Evolutionary conservation across 2,797 vertebrate species (phyloP).

Genomic region (Pachyuromys duprasi): DNA sequence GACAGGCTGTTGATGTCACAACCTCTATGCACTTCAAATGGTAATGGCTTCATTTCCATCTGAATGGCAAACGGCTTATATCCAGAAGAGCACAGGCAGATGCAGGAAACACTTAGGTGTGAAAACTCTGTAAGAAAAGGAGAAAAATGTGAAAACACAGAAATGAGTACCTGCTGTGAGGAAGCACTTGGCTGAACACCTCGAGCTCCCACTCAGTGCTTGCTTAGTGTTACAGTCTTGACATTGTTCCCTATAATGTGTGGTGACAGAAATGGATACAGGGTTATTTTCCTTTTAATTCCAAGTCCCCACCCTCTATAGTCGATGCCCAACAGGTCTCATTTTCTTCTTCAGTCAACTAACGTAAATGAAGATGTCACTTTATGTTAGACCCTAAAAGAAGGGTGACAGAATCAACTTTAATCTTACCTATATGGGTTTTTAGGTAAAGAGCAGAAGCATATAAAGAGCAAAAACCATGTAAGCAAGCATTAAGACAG

Average conservation of each 20-base stretch:
- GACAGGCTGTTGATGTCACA: not conserved
- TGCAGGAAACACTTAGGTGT: not conserved
- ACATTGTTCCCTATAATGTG: not conserved
- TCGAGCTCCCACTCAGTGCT: not conserved
- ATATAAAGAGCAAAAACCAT: slow-evolving; percentile 12
- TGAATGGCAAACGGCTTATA: not conserved
- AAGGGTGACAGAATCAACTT: not conserved
- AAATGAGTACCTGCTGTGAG: not conserved
- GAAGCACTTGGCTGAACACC: not conserved
- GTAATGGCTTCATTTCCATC: not conserved
- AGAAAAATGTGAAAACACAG: not conserved
- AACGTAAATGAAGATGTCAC: not conserved
- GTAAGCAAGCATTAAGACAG: slow-evolving; percentile 8
- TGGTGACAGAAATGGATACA: not conserved
- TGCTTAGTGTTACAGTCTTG: not conserved
- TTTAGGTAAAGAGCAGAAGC: not conserved
- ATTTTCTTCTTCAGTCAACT: slow-evolving; percentile 36
- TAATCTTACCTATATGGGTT: not conserved
- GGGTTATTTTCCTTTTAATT: not conserved
- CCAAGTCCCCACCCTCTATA: not conserved
- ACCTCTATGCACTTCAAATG: not conserved
- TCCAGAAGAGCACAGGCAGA: not conserved
- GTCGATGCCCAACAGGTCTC: too few relatives aligned
- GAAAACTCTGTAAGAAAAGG: slow-evolving; percentile 7
- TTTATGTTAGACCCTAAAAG: slow-evolving; percentile 15